Percentiles rank a stretch among this genome's conserved stretches.
phyloP scores from a whole-genome alignment of 2,113 vertebrate species.

The Xenus cinereus region DNA sequence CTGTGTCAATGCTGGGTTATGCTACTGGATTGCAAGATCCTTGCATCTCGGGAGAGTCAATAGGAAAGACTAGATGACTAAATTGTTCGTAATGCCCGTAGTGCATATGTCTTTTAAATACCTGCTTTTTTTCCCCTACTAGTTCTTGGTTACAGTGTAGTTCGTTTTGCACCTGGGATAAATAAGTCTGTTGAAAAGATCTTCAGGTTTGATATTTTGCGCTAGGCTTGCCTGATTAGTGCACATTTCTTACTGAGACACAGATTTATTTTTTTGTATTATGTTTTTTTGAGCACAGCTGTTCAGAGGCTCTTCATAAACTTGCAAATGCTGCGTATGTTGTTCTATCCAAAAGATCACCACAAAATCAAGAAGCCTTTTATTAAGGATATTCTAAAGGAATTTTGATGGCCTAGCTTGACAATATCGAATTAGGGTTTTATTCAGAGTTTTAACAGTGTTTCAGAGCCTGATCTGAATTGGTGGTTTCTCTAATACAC shows the following conservation, averaged over 20 bases:
- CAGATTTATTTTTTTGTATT: no score
- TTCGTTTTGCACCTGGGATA: neutral
- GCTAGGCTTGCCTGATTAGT: neutral
- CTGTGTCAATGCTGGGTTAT: neutral
- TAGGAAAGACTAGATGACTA: neutral
- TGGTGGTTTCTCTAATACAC: neutral
- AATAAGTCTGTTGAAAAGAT: neutral
- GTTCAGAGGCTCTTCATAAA: neutral
- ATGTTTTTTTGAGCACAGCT: neutral
- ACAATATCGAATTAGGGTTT: neutral
- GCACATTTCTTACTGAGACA: neutral
- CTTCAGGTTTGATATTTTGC: neutral
- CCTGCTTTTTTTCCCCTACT: fast-evolving
- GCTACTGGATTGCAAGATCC: neutral
- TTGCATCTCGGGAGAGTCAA: neutral
- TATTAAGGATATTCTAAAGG: neutral
- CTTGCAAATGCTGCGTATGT: neutral
- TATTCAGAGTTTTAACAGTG: neutral
- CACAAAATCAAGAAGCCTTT: neutral
- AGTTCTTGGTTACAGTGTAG: neutral
- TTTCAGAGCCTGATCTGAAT: neutral
- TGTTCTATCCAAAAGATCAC: neutral
- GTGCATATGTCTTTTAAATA: neutral
- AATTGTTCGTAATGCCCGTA: neutral
- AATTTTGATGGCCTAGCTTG: neutral